Percentiles rank a stretch among this genome's conserved stretches.
These are phyloP conservation scores for Chrysemys picta DNA, from an alignment of 2,113 vertebrate species.

Conservation along the genomic window DNA sequence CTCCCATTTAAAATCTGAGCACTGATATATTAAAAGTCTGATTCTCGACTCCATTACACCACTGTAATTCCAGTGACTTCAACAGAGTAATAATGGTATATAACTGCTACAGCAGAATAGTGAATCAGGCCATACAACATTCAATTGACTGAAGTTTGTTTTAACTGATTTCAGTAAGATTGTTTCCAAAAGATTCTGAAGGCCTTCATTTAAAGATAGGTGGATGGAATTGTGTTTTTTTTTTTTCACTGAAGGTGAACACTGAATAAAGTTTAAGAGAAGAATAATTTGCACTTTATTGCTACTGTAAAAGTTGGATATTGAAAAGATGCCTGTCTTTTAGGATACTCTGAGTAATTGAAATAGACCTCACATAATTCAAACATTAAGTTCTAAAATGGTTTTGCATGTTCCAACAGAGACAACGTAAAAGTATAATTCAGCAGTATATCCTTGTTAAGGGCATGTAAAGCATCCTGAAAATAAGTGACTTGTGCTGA, in stretches of 20 bases:
- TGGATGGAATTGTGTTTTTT: not conserved
- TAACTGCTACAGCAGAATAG: not conserved
- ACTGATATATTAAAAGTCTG: not conserved
- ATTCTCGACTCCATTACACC: not conserved
- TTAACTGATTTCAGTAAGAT: not conserved
- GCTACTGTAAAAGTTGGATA: not conserved
- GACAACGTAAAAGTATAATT: slow-evolving; percentile 18
- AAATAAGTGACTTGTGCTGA: not conserved
- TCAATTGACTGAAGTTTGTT: not conserved
- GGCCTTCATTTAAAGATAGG: not conserved
- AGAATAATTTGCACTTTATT: slow-evolving; percentile 1
- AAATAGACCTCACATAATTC: slow-evolving; percentile 1
- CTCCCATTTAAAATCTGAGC: not conserved
- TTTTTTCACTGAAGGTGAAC: not conserved
- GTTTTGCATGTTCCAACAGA: slow-evolving; percentile 6
- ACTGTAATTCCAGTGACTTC: not conserved
- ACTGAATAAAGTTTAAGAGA: not conserved
- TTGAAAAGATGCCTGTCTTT: not conserved
- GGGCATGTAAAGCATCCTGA: not conserved
- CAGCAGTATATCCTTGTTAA: not conserved
- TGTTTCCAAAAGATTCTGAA: not conserved
- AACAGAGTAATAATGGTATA: not conserved
- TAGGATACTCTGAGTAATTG: not conserved
- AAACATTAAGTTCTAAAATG: not conserved
- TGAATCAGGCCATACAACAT: not conserved